phyloP scores from a whole-genome alignment of 2,888 invertebrate species.

The Mantis religiosa region DNA sequence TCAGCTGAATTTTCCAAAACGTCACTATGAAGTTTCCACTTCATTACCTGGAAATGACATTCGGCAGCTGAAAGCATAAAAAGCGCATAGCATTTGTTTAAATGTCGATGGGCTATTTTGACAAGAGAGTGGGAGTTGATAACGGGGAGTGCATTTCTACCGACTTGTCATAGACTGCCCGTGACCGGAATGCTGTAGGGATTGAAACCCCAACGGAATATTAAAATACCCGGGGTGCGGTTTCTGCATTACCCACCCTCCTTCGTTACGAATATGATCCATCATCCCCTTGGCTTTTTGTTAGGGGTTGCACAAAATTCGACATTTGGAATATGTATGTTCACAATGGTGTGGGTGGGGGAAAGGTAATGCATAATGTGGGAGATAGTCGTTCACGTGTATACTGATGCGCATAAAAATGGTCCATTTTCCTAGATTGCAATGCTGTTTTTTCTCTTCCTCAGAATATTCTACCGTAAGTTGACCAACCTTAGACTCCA shows the following conservation, averaged over 20 bases:
- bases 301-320: neutral
- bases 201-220: neutral
- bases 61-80: neutral
- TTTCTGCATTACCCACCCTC: constrained; percentile 3
- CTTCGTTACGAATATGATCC: constrained; percentile 8
- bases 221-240: neutral
- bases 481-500: no score
- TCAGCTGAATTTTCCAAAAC: no score
- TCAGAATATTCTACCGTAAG: no score
- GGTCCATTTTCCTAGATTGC: no score
- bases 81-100: neutral
- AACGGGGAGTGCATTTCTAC: neutral
- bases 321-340: neutral
- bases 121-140: neutral
- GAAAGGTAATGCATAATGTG: no score
- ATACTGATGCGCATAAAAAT: no score
- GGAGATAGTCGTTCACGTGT: no score
- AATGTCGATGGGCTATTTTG: neutral
- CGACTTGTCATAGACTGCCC: neutral
- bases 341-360: no score
- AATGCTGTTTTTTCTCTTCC: no score
- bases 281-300: neutral
- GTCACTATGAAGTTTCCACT: neutral
- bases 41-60: neutral
- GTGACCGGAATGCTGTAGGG: neutral